These are phyloP conservation scores for Trimorus sp. DNA, from an alignment of 2,888 invertebrate species.

Conservation along the genomic window DNA sequence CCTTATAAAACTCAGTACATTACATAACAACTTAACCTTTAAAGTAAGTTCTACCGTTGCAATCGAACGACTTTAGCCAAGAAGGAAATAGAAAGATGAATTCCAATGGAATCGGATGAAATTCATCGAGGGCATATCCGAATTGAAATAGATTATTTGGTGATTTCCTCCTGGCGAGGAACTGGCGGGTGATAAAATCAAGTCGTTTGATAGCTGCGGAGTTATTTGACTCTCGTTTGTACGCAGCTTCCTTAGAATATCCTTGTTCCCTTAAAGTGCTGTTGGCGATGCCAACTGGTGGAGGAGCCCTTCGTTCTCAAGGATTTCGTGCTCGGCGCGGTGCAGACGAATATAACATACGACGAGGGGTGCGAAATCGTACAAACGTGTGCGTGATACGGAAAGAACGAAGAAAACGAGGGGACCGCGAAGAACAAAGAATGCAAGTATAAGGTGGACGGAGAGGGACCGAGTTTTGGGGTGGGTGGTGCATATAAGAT, in stretches of 20 bases:
- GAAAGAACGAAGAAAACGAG: conserved; percentile 69
- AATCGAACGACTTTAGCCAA: no score
- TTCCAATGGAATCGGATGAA: no score
- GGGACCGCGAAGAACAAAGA: conserved; percentile 79
- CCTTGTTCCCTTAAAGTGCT: conserved; percentile 75
- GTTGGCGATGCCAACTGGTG: conserved; percentile 69
- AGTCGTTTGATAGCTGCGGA: conserved; percentile 36
- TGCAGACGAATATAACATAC: conserved; percentile 71
- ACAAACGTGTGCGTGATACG: conserved; percentile 75
- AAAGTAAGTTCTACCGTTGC: no score
- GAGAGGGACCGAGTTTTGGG: conserved; percentile 69
- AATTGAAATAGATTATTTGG: neutral
- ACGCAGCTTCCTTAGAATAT: conserved; percentile 77
- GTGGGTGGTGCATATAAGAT: conserved; percentile 81
- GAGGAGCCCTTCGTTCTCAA: conserved; percentile 72
- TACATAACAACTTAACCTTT: no score
- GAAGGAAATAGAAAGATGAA: no score
- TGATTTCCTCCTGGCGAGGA: neutral
- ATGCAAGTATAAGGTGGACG: conserved; percentile 80
- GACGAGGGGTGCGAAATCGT: conserved; percentile 79
- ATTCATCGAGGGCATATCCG: neutral
- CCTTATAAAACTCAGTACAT: no score
- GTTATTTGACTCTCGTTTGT: conserved; percentile 72
- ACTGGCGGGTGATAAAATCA: conserved; percentile 19
- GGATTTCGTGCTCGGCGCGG: conserved; percentile 72